Evolutionary conservation across 2,797 vertebrate genomes (phyloP), one percentile per base, ranked within the genome.

Genomic region (Microcaecilia unicolor): DNA sequence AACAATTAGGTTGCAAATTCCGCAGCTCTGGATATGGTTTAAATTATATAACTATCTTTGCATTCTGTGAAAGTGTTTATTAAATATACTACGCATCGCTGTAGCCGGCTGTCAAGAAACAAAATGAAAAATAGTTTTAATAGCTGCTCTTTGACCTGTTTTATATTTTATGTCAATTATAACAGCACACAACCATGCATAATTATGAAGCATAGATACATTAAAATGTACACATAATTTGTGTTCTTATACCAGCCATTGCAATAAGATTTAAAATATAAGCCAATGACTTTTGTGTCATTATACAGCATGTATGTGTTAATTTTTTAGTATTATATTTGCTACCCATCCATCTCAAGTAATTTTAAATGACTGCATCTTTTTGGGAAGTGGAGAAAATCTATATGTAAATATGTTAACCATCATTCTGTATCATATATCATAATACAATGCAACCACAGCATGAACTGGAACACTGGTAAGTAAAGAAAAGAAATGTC

Each of bases 61-160:
- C 65, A 62, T 65, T 75, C 74, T 75, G 41, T 63, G 82, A 73
- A 83, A 60, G 74, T 75, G 67, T 78, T 83, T 69, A 74, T 85
- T 87, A 88, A 87, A 87, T 70, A 80, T 70, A 59, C 58, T 53
- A 72, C 34, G 75, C 79, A 69, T 86, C 85, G 85, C 85, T 89
- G 85, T 86, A 85, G 85, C 80, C 39, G 67, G 80, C 90, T 97
- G 93, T 97, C 93, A 97, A 83, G 87, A 90, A 88, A 90, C 89
- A 88, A 89, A 95, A 97, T 94, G 95, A 93, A 92, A 95, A 98
- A 91, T 92, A 94, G 90, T 89, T 98, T 91, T 95, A 93, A 94
- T 90, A 86, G 92, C 86, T 82, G 85, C 92, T 91, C 88, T 87
- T 83, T 94, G 90, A 92, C 90, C 89, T 84, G 78, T 84, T 88